Evolutionary conservation across 2,113 vertebrate genomes (phyloP).

Genomic region (Tylochromis polylepis): DNA sequence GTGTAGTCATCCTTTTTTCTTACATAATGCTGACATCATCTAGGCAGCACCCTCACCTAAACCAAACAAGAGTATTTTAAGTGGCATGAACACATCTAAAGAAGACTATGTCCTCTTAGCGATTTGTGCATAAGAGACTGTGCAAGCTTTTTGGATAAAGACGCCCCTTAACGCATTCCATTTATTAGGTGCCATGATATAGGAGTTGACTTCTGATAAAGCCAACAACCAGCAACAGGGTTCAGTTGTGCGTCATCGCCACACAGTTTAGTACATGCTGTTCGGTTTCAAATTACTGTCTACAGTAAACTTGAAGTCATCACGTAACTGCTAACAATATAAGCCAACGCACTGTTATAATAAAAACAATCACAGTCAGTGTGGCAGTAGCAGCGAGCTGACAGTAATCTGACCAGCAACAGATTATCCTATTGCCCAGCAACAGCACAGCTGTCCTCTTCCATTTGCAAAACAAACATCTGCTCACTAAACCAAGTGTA

Average conservation of each 20-base stretch:
- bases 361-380: background rate
- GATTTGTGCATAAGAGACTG: background rate
- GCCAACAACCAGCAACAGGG: background rate
- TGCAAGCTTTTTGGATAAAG: background rate
- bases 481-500: constrained; percentile 36
- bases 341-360: background rate
- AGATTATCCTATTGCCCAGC: constrained; percentile 61
- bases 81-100: background rate
- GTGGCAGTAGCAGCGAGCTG: background rate
- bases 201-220: background rate
- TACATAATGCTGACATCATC: background rate
- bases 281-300: background rate
- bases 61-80: background rate
- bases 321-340: background rate
- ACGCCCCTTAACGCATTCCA: background rate
- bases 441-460: constrained; percentile 61
- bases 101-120: background rate
- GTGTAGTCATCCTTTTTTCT: rapidly evolving
- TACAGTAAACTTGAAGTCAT: background rate
- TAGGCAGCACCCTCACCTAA: background rate
- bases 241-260: background rate
- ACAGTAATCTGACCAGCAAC: constrained; percentile 58
- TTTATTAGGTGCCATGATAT: background rate
- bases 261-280: background rate
- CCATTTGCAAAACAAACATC: constrained; percentile 70